Evolutionary conservation across 2,888 invertebrate genomes (phyloP).

Genomic region (Drosophila limbata): DNA sequence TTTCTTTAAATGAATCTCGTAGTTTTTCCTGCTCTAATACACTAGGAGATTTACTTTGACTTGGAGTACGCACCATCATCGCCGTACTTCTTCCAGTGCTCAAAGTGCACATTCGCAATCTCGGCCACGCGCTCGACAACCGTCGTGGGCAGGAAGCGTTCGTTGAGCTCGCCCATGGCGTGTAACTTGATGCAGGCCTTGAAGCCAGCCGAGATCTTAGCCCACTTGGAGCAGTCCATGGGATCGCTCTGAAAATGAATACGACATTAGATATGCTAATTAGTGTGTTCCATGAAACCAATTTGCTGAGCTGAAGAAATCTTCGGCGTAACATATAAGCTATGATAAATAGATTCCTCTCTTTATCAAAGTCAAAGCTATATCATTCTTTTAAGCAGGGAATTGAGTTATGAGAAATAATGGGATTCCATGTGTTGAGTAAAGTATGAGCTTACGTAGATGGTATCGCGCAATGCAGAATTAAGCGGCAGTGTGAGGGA

Average conservation of each 20-base stretch:
- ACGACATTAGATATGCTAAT: not conserved
- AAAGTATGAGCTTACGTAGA: slow-evolving; percentile 87
- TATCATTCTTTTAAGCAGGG: not conserved
- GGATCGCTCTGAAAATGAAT: slow-evolving; percentile 87
- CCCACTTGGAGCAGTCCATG: slow-evolving; percentile 87
- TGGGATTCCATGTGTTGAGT: too few relatives aligned
- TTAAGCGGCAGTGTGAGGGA: slow-evolving; percentile 91
- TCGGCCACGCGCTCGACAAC: slow-evolving; percentile 73
- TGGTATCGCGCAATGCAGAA: slow-evolving; percentile 90
- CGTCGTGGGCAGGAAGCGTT: slow-evolving; percentile 89
- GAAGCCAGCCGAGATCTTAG: slow-evolving; percentile 94
- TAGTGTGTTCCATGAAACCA: not conserved
- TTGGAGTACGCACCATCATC: slow-evolving; percentile 66
- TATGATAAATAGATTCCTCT: too few relatives aligned
- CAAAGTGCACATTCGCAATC: slow-evolving; percentile 87
- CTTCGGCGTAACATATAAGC: too few relatives aligned
- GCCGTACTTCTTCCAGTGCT: slow-evolving; percentile 87
- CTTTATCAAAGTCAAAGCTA: too few relatives aligned
- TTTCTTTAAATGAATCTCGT: not conserved
- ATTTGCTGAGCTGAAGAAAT: not conserved
- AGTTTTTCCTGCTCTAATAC: too few relatives aligned
- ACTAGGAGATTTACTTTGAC: too few relatives aligned
- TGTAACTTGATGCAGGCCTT: slow-evolving; percentile 91
- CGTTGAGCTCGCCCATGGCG: slow-evolving; percentile 89
- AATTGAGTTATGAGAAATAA: not conserved